phyloP scores from a whole-genome alignment of 2,888 invertebrate species.

The Polietes domitor region DNA sequence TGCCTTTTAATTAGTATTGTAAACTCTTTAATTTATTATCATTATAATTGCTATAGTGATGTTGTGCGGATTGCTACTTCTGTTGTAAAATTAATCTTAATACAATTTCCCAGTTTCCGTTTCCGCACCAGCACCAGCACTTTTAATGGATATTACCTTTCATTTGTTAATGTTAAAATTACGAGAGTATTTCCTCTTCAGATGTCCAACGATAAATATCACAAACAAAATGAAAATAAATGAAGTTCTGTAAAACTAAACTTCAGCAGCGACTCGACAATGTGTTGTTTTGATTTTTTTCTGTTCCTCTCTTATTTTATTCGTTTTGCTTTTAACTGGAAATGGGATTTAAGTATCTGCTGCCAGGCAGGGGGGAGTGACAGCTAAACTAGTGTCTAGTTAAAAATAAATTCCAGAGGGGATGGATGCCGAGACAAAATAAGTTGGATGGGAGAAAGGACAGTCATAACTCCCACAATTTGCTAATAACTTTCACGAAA shows the following conservation, averaged over 20 bases:
- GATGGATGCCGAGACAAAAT: not conserved
- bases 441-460: too few relatives aligned
- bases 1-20: too few relatives aligned
- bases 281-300: slow-evolving; percentile 56
- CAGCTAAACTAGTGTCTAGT: not conserved
- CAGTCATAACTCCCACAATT: too few relatives aligned
- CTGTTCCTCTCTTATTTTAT: not conserved
- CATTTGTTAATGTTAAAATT: slow-evolving; percentile 38
- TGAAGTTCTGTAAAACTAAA: slow-evolving; percentile 60
- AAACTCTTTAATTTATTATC: not conserved
- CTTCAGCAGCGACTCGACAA: slow-evolving; percentile 56
- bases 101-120: not conserved
- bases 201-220: slow-evolving; percentile 18
- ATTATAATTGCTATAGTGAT: not conserved
- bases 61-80: not conserved
- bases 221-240: slow-evolving; percentile 62
- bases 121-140: not conserved
- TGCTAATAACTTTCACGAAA: too few relatives aligned
- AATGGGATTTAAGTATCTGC: slow-evolving; percentile 5
- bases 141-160: slow-evolving; percentile 44
- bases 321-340: slow-evolving; percentile 1
- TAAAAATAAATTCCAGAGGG: not conserved
- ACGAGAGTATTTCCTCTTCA: slow-evolving; percentile 18
- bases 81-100: slow-evolving; percentile 24
- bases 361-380: slow-evolving; percentile 22